phyloP scores from a whole-genome alignment of 2,797 vertebrate genomes.

The Arrhamphus sclerolepis region DNA sequence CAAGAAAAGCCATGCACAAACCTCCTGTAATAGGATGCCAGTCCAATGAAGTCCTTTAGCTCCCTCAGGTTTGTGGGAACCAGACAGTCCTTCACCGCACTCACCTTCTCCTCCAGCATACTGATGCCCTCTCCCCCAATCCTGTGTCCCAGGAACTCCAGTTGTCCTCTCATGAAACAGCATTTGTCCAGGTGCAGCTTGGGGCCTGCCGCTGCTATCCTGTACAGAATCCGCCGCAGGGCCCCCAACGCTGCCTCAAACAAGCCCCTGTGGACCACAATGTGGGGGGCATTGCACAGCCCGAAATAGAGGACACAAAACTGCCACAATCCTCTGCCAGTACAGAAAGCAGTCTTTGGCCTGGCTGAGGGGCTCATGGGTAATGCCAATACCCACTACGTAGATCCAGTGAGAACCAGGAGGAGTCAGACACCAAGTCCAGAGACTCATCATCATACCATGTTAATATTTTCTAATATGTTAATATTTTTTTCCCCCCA shows the following conservation, averaged over 20 bases:
- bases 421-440: neutral
- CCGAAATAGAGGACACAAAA: too few species aligned
- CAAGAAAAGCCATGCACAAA: slow-evolving; percentile 18
- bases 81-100: neutral
- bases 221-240: neutral
- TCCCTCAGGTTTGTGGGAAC: neutral
- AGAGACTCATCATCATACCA: slow-evolving; percentile 5
- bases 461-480: too few species aligned
- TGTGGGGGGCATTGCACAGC: neutral
- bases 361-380: neutral
- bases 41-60: slow-evolving; percentile 24
- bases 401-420: slow-evolving; percentile 19
- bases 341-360: slow-evolving; percentile 17
- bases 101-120: neutral
- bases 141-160: slow-evolving; percentile 7
- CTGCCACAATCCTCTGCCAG: slow-evolving; percentile 6
- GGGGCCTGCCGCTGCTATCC: neutral
- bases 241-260: neutral
- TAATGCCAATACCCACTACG: slow-evolving; percentile 10
- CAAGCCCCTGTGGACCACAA: slow-evolving; percentile 1
- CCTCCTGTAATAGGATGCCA: slow-evolving; percentile 24
- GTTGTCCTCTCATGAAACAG: neutral
- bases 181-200: neutral
- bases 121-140: slow-evolving; percentile 2
- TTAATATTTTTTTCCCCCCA: too few species aligned